Evolutionary conservation across 2,888 invertebrate genomes (phyloP), one percentile per base, ranked within the genome.

Genomic region (Prenolepis imparis): DNA sequence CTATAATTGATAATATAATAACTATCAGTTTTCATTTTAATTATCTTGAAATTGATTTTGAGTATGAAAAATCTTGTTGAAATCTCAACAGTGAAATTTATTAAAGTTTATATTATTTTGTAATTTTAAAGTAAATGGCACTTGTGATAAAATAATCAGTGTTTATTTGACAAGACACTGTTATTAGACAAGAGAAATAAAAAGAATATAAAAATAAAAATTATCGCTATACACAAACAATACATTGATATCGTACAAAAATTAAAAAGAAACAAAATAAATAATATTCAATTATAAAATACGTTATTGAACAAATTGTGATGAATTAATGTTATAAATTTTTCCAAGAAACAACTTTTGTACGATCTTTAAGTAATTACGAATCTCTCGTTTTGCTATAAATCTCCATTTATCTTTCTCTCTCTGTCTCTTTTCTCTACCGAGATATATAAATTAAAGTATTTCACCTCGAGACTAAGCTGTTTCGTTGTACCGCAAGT

Each of bases 381-480:
- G 28, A 28, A 28, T 28, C 28, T 28, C 28, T 28, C 28, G 28
- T 28, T 28, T 3, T 28, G 28, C 28, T 28, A 28, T 28, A 36
- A 70, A 15, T 39, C 6, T n/a, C 48, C n/a, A n/a, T n/a, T n/a
- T 12, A 21, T 28, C 18, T 18, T 28, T 28, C 28, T 28, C 28
- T 28, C 28, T 3, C 28, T 3, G 28, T 28, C n/a, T 41, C 61
- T n/a, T 15, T 73, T 39, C 24, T 39, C 55, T 59, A 64, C 0
- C 36, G 39, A 67, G 21, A n/a, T 55, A 68, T 44, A 70, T 70
- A 44, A 78, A 78, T 68, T 8, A 78, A 59, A 70, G 12, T 70
- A 70, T 80, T 61, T 91, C 90, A 95, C 95, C 95, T 95, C 95
- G 88, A 95, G 95, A 91, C 95, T 95, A 88, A 95, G 95, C 86